Percentiles rank a stretch among this genome's conserved stretches.
phyloP scores from a whole-genome alignment of 1,140 invertebrate genomes.

The Ptiloglossa arizonensis region DNA sequence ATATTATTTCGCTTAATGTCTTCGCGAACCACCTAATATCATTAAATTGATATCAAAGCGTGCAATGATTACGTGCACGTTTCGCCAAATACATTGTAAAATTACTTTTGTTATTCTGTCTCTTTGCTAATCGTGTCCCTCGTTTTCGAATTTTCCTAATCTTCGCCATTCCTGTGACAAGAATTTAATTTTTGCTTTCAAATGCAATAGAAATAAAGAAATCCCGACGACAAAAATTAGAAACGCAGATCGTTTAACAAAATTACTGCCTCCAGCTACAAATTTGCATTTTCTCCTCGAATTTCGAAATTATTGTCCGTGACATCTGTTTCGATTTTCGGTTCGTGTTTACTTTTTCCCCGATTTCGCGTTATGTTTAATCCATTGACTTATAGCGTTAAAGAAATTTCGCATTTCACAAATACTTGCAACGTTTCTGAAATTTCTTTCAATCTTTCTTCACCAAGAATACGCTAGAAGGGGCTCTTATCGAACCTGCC shows the following conservation, averaged over 20 bases:
- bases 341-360: background rate
- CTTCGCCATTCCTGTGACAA: background rate
- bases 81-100: no score
- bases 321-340: background rate
- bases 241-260: background rate
- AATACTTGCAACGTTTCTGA: background rate
- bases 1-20: no score
- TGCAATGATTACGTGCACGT: no score
- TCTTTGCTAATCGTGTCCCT: background rate
- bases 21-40: no score
- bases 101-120: no score
- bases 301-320: background rate
- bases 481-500: background rate
- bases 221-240: background rate
- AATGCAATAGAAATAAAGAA: background rate
- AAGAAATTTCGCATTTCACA: background rate
- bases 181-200: background rate
- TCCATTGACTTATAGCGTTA: background rate
- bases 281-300: background rate
- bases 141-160: background rate
- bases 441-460: background rate
- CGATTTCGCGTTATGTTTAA: background rate
- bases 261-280: background rate
- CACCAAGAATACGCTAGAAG: background rate
- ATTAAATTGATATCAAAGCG: no score